A percentile compares a stretch with the other conserved stretches of the same genome.
phyloP scores from a whole-genome alignment of 2,113 vertebrate genomes.

The Myiozetetes cayanensis region DNA sequence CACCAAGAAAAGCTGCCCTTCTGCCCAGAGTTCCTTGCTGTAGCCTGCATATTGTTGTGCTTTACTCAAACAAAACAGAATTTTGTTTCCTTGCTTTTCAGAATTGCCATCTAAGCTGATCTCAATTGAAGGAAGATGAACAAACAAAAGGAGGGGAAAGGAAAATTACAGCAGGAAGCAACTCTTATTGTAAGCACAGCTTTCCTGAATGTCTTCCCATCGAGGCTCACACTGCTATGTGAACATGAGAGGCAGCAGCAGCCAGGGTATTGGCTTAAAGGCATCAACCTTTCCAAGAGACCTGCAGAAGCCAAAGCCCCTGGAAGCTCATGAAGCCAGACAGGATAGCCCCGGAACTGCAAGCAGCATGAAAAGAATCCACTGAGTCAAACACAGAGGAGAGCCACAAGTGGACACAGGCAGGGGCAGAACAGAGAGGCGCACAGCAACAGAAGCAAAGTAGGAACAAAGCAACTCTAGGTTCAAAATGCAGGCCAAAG shows the following conservation, averaged over 20 bases:
- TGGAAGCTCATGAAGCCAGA: neutral
- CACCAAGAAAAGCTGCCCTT: slow-evolving; percentile 31
- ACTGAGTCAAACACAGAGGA: neutral
- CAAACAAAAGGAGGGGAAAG: slow-evolving; percentile 26
- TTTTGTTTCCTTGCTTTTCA: neutral
- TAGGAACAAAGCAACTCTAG: neutral
- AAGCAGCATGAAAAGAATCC: neutral
- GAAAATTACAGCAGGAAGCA: neutral
- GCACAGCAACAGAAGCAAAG: neutral
- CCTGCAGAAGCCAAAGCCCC: neutral
- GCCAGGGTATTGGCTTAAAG: neutral
- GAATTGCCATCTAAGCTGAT: neutral
- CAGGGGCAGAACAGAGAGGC: neutral
- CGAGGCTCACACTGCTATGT: rapidly evolving
- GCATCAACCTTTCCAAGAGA: neutral
- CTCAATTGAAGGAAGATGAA: slow-evolving; percentile 16
- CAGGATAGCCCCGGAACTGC: neutral
- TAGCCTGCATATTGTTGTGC: neutral
- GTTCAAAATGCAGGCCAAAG: neutral
- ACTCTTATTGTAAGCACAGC: neutral
- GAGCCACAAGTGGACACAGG: neutral
- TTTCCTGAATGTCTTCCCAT: neutral
- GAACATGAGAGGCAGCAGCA: neutral
- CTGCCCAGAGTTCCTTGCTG: neutral
- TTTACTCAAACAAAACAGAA: neutral